Conservation (phyloP, 2,113 vertebrate genomes). For the Centropristis striata region DNA sequence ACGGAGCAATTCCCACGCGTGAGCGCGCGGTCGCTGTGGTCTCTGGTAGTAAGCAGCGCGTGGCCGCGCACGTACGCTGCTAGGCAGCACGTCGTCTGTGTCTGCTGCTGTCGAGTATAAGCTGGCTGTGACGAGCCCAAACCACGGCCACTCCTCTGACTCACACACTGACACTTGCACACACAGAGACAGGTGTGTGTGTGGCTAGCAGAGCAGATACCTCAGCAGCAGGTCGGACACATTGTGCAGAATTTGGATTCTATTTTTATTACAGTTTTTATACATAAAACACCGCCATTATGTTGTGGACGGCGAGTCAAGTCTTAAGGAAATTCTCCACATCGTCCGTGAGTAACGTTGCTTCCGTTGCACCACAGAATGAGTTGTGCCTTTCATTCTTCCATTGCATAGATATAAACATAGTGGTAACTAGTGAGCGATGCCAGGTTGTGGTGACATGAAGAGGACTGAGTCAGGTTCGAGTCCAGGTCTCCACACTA, state of each 20-base stretch:
- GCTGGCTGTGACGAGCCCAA: conserved; percentile 14
- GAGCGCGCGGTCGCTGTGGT: conserved; percentile 16
- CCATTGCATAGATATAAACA: not conserved
- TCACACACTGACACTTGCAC: conserved; percentile 13
- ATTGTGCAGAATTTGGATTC: not conserved
- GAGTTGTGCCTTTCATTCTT: not conserved
- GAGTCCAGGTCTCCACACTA: not conserved
- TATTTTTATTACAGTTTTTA: not conserved
- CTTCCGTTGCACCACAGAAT: not conserved
- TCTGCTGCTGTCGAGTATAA: conserved; percentile 31
- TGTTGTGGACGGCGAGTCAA: conserved; percentile 88
- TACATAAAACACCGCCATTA: conserved; percentile 67
- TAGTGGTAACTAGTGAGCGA: not conserved
- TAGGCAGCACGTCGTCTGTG: conserved; percentile 13
- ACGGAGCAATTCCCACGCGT: conserved; percentile 22
- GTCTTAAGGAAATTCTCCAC: conserved; percentile 90
- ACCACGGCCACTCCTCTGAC: conserved; percentile 14
- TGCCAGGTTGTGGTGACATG: not conserved
- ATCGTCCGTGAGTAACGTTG: conserved; percentile 88
- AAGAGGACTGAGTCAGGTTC: not conserved
- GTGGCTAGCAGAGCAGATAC: conserved; percentile 6
- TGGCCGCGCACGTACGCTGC: conserved; percentile 71
- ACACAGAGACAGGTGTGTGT: conserved; percentile 53
- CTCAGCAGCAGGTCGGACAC: conserved; percentile 2
- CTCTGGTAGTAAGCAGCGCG: not conserved